Conservation (phyloP, 2,113 vertebrate species). For the Callospermophilus lateralis region DNA sequence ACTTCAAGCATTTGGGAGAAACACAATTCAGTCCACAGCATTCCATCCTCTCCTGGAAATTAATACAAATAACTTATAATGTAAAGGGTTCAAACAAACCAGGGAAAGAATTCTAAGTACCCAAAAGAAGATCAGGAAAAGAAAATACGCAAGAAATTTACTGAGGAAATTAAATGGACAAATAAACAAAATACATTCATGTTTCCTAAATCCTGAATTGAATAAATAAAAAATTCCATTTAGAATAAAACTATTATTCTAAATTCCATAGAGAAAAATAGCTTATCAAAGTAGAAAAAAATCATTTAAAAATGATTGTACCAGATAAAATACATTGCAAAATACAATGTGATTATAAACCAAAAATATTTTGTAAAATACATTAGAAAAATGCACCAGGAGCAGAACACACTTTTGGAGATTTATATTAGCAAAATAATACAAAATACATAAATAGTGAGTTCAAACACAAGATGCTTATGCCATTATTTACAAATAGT, state of each 20-base stretch:
- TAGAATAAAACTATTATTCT: background rate
- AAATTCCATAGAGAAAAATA: background rate
- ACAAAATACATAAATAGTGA: background rate
- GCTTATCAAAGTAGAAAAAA: background rate
- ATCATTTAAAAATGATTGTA: constrained; percentile 21
- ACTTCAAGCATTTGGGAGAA: background rate
- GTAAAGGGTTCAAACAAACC: background rate
- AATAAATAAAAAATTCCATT: background rate
- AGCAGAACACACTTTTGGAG: background rate
- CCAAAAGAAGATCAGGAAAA: background rate
- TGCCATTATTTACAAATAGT: background rate
- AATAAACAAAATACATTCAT: background rate
- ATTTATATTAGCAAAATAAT: constrained; percentile 31
- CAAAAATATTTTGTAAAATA: background rate
- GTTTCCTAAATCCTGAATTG: background rate
- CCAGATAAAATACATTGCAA: background rate
- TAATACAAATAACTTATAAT: background rate
- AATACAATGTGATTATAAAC: background rate
- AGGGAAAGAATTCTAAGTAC: background rate
- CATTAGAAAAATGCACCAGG: background rate
- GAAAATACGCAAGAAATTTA: background rate
- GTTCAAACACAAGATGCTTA: background rate
- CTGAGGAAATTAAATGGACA: background rate
- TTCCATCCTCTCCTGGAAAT: background rate
- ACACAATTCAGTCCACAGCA: background rate